Evolutionary conservation across 2,797 vertebrate species (phyloP).

Genomic region (Podargus strigoides): DNA sequence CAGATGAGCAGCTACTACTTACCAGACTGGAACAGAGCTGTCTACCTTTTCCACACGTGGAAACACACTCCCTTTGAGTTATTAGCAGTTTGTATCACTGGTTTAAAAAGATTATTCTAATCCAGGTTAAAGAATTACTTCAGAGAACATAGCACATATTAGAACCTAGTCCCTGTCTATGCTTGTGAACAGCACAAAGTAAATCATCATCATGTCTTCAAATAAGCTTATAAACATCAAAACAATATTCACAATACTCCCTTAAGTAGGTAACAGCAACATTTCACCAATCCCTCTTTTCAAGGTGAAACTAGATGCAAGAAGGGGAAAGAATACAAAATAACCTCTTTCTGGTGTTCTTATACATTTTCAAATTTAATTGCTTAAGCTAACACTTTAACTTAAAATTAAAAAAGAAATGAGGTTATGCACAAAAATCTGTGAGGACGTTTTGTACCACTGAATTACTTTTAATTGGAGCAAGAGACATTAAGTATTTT

Average conservation of each 20-base stretch:
- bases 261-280: neutral
- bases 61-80: neutral
- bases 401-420: neutral
- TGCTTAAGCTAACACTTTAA: neutral
- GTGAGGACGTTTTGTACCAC: neutral
- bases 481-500: neutral
- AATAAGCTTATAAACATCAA: neutral
- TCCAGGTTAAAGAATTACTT: neutral
- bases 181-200: neutral
- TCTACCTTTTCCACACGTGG: neutral
- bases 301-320: neutral
- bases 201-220: neutral
- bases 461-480: neutral
- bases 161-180: neutral
- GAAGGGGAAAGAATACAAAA: neutral
- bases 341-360: neutral
- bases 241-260: neutral
- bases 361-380: neutral
- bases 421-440: neutral
- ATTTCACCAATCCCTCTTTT: neutral
- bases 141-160: neutral
- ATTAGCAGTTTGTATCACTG: neutral
- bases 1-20: neutral
- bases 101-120: neutral
- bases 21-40: neutral